phyloP scores from a whole-genome alignment of 1,140 invertebrate genomes.

The Brachionus plicatilis region DNA sequence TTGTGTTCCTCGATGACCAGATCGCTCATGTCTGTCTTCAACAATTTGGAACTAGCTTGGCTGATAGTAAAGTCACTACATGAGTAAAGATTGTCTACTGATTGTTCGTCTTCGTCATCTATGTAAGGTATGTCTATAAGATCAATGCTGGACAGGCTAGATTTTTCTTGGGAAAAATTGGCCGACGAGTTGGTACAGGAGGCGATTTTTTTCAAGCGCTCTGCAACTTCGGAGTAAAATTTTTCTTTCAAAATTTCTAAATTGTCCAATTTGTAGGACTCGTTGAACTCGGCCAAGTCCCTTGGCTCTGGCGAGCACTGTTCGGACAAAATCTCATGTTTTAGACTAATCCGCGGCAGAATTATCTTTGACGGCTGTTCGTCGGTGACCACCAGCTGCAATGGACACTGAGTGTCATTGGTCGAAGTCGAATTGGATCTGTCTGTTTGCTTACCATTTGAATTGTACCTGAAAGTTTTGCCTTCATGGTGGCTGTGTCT shows the following conservation, averaged over 20 bases:
- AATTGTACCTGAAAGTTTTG: background rate
- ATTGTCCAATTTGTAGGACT: slow-evolving; percentile 9
- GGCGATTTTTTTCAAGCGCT: background rate
- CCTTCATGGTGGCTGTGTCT: background rate
- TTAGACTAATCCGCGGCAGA: background rate
- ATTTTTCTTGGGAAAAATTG: slow-evolving; percentile 11
- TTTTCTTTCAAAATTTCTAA: slow-evolving; percentile 29
- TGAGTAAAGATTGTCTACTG: background rate
- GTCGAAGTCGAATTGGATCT: slow-evolving; percentile 16
- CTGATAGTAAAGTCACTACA: background rate
- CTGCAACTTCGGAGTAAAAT: slow-evolving; percentile 22
- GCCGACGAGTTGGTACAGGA: background rate
- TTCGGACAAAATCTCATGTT: background rate
- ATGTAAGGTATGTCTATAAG: slow-evolving; percentile 31
- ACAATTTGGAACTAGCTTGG: background rate
- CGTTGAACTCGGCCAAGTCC: background rate
- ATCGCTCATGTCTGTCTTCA: slow-evolving; percentile 21
- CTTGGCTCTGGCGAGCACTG: background rate
- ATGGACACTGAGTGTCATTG: background rate
- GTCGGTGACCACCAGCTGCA: background rate
- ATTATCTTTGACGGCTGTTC: slow-evolving; percentile 17
- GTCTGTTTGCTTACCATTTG: background rate
- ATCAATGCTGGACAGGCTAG: slow-evolving; percentile 21
- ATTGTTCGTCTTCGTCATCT: background rate
- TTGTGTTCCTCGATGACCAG: background rate